These are phyloP conservation scores for Tichodroma muraria DNA, from an alignment of 2,113 vertebrate species.

Conservation along the genomic window DNA sequence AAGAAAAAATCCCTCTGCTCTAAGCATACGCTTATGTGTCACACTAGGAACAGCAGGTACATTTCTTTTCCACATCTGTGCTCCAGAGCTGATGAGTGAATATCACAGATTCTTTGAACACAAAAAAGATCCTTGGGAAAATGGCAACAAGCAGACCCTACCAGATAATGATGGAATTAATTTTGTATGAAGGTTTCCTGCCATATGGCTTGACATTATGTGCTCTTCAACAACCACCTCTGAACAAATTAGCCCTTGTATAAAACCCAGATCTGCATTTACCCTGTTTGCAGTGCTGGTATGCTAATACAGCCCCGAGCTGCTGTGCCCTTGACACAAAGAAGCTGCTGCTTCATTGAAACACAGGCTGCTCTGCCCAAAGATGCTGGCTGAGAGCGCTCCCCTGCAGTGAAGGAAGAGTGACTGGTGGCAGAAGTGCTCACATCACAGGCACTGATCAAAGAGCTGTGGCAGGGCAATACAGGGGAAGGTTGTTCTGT, in stretches of 20 bases:
- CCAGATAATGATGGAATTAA: neutral
- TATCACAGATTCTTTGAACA: neutral
- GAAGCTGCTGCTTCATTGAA: neutral
- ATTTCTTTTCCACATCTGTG: neutral
- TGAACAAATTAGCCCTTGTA: neutral
- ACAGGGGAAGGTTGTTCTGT: neutral
- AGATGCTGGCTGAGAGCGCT: neutral
- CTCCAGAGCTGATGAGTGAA: neutral
- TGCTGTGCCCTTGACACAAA: neutral
- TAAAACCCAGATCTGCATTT: neutral
- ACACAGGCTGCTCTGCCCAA: neutral
- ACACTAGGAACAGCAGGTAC: neutral
- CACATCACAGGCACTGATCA: neutral
- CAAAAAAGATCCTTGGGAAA: neutral
- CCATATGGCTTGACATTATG: conserved; percentile 6
- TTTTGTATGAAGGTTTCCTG: neutral
- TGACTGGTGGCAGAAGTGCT: neutral
- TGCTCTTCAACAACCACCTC: neutral
- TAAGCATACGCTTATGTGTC: neutral
- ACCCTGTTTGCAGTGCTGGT: neutral
- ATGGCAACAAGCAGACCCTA: neutral
- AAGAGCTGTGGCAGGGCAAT: neutral
- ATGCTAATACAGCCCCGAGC: neutral
- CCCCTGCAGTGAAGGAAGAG: neutral
- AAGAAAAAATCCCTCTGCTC: neutral